These are phyloP conservation scores for Catocala nupta DNA, from an alignment of 2,888 invertebrate species.

Conservation along the genomic window DNA sequence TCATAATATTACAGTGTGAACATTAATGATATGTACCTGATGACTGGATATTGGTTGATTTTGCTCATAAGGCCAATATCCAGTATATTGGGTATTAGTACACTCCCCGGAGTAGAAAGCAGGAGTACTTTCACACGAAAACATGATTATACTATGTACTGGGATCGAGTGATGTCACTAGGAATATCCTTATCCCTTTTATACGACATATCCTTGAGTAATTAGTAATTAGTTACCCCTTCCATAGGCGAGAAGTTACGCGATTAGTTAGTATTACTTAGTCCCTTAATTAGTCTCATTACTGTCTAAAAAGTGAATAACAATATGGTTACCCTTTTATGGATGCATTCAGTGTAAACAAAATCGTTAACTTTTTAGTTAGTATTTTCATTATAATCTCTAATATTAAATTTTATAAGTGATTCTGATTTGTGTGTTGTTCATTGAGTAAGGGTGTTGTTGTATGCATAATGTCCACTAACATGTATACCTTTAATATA, in stretches of 20 bases:
- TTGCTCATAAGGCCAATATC: constrained; percentile 18
- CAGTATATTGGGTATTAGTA: constrained; percentile 22
- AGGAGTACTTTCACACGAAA: constrained; percentile 43
- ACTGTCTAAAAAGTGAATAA: constrained; percentile 16
- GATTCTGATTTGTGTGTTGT: too few species aligned
- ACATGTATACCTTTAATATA: too few species aligned
- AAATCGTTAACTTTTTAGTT: constrained; percentile 10
- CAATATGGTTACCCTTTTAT: constrained; percentile 11
- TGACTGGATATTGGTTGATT: constrained; percentile 3
- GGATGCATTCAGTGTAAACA: constrained; percentile 9
- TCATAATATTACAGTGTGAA: too few species aligned
- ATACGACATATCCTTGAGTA: constrained; percentile 41
- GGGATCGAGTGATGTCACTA: constrained; percentile 52
- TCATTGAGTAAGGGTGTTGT: too few species aligned
- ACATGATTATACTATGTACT: constrained; percentile 52
- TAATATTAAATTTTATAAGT: too few species aligned
- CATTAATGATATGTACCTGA: constrained; percentile 21
- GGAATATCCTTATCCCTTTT: constrained; percentile 35
- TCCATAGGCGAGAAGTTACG: constrained; percentile 28
- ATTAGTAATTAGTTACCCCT: constrained; percentile 55
- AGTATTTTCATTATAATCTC: too few species aligned
- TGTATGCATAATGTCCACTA: too few species aligned
- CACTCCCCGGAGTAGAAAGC: constrained; percentile 24
- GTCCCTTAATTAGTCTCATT: constrained; percentile 34
- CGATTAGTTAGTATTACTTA: constrained; percentile 34